Evolutionary conservation across 2,797 vertebrate genomes (phyloP).

Genomic region (Chelonia mydas): DNA sequence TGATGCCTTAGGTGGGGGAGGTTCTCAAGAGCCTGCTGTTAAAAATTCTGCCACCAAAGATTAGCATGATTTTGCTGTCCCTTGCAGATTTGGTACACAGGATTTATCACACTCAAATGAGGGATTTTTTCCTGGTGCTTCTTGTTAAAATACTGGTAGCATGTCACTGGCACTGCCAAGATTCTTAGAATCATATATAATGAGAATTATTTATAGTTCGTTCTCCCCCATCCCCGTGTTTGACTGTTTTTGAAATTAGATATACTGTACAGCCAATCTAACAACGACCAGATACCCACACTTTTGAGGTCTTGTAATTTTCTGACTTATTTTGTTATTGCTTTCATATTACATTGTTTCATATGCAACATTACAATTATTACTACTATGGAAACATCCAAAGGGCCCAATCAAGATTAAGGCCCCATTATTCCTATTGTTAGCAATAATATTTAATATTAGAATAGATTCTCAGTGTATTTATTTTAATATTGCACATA

Average conservation of each 20-base stretch:
- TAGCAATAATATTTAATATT: neutral
- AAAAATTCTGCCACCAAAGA: conserved; percentile 49
- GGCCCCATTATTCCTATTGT: rapidly evolving
- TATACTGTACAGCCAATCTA: neutral
- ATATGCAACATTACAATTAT: neutral
- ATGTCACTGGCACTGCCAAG: neutral
- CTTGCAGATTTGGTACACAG: neutral
- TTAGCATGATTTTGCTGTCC: conserved; percentile 20
- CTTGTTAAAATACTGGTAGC: neutral
- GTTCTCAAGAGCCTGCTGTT: neutral
- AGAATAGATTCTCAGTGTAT: neutral
- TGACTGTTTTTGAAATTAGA: neutral
- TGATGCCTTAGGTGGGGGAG: conserved; percentile 39
- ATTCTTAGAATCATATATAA: neutral
- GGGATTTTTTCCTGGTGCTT: rapidly evolving
- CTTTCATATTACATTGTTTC: neutral
- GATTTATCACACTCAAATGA: neutral
- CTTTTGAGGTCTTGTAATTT: neutral
- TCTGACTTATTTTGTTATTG: neutral
- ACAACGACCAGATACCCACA: rapidly evolving
- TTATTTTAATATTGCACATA: neutral
- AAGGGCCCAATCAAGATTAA: rapidly evolving
- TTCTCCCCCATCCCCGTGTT: neutral
- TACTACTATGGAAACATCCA: neutral
- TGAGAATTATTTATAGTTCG: neutral